Conservation (phyloP, 35 echinoderm and acorn worm species). For the Apostichopus japonicus region DNA sequence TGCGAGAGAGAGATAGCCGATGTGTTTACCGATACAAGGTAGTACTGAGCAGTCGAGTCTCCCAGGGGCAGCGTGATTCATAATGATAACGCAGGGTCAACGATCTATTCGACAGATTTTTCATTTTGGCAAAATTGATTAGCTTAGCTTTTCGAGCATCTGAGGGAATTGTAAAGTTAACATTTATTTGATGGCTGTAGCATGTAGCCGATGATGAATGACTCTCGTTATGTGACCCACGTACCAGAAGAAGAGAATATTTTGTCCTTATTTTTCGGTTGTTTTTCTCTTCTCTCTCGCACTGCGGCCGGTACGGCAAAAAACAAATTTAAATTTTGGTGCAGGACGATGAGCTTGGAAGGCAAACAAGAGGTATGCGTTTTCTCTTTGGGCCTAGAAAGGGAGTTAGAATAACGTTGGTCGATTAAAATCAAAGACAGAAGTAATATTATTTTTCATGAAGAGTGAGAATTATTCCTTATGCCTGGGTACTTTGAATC, state of each 20-base stretch:
- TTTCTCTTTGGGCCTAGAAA: too few relatives aligned
- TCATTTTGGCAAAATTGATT: constrained; percentile 40
- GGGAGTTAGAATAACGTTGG: too few relatives aligned
- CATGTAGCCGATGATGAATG: constrained; percentile 12
- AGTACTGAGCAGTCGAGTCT: background rate
- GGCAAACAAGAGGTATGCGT: too few relatives aligned
- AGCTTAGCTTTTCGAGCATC: constrained; percentile 1
- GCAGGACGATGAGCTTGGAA: too few relatives aligned
- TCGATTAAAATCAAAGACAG: too few relatives aligned
- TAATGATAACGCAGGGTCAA: constrained; percentile 13
- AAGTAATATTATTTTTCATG: too few relatives aligned
- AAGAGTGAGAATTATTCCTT: too few relatives aligned
- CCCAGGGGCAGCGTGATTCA: constrained; percentile 16
- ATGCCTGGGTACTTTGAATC: too few relatives aligned
- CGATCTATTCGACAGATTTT: constrained; percentile 23
- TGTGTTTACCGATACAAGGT: background rate
- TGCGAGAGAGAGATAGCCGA: background rate
- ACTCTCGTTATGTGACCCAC: background rate
- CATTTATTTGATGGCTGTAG: constrained; percentile 8
- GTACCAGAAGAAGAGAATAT: background rate
- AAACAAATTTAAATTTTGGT: too few relatives aligned
- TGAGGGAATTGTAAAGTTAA: constrained; percentile 38
- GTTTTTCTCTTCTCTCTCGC: too few relatives aligned
- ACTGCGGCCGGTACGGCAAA: too few relatives aligned
- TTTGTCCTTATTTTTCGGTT: too few relatives aligned